Evolutionary conservation across 2,113 vertebrate genomes (phyloP), one percentile per base, ranked within the genome.

Genomic region (Murina feae): DNA sequence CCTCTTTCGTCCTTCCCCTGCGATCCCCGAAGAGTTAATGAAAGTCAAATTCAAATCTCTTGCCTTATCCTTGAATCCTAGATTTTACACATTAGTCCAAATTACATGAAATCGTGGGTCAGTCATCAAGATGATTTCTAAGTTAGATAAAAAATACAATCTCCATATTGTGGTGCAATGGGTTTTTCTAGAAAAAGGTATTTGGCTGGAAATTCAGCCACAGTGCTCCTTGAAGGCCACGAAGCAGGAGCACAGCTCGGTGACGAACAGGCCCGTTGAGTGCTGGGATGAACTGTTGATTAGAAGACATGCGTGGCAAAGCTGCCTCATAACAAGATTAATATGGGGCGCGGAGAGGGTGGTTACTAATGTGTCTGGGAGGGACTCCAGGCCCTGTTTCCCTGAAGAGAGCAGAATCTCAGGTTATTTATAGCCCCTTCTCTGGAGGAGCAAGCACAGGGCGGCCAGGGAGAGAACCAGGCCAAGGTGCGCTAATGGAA

Each of bases 351-450:
- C 76, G 60, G 72, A 95, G 13, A 82, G 81, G 53, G 63, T 75
- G 71, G 58, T 94, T 96, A 94, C 97, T 91, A 96, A 94, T 81
- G 49, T 86, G 37, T 87, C 53, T 8, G 0, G 87, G 76, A 95
- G 78, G 53, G 1, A 93, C 85, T 80, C 58, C 28, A 63, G 88
- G 85, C 53, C 89, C 85, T 47, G 35, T 90, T 79, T 91, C 49
- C 94, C 90, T 75, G 90, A 90, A 83, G 94, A 94, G 82, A 93
- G 44, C 87, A 83, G 91, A 80, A 88, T 83, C 55, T 13, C 11
- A 6, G 79, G 78, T 95, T 97, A 97, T 96, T 97, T 97, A 97
- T 91, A 96, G 90, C 78, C 14, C 6, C 88, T 95, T 85, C 93
- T 89, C 94, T 80, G 47, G 95, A 97, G 84, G 68, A 96, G 75